Evolutionary conservation across 2,113 vertebrate species (phyloP).

Genomic region (Myotis brandtii): DNA sequence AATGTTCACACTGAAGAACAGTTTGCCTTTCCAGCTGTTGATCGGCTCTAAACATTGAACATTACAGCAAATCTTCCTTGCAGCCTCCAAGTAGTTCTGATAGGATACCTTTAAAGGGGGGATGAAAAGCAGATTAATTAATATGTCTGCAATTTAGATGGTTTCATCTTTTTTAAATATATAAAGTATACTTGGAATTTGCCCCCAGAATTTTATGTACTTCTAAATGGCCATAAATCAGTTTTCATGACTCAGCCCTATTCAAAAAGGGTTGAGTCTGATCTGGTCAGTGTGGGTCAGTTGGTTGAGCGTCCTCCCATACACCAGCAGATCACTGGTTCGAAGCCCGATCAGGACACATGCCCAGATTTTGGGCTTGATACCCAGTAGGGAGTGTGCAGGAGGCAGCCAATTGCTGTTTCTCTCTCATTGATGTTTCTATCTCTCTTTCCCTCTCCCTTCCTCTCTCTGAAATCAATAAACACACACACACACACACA

Average conservation of each 20-base stretch:
- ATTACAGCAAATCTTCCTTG: slow-evolving; percentile 73
- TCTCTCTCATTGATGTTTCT: no score
- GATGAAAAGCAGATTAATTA: neutral
- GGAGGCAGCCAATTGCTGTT: no score
- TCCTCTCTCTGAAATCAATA: no score
- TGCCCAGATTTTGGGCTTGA: no score
- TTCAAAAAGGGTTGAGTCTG: slow-evolving; percentile 29
- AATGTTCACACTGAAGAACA: slow-evolving; percentile 66
- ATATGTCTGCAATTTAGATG: slow-evolving; percentile 77
- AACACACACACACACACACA: no score
- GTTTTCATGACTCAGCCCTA: neutral
- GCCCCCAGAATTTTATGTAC: slow-evolving; percentile 63
- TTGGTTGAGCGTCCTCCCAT: no score
- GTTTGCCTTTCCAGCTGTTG: slow-evolving; percentile 84
- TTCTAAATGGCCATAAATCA: slow-evolving; percentile 64
- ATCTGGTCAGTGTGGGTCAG: no score
- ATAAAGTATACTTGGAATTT: slow-evolving; percentile 72
- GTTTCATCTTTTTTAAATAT: slow-evolving; percentile 34
- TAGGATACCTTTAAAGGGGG: neutral
- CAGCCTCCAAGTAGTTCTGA: slow-evolving; percentile 66
- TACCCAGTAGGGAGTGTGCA: no score
- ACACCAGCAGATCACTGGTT: no score
- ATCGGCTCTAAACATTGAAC: slow-evolving; percentile 55
- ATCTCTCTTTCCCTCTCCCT: no score
- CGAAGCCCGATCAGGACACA: no score